A percentile compares a stretch with the other conserved stretches of the same genome.
phyloP scores from a whole-genome alignment of 2,113 vertebrate genomes.

The Diadophis punctatus region DNA sequence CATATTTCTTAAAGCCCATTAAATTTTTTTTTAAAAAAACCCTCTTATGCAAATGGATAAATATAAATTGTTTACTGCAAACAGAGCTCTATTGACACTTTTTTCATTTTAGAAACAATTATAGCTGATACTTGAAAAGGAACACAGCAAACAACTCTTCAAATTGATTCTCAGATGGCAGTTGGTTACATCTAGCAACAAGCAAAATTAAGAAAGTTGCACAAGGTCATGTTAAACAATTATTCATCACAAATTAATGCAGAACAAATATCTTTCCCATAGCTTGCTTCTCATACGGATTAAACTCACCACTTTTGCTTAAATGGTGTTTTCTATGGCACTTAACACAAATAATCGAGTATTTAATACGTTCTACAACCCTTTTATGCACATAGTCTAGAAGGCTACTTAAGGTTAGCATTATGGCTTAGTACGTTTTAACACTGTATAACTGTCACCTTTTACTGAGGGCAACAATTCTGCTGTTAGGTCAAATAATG shows the following conservation, averaged over 20 bases:
- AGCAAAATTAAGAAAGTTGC: neutral
- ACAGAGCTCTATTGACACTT: conserved; percentile 38
- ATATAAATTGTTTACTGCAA: conserved; percentile 47
- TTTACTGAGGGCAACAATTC: neutral
- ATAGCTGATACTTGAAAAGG: conserved; percentile 17
- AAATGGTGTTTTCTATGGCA: conserved; percentile 4
- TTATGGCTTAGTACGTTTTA: neutral
- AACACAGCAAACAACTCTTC: conserved; percentile 19
- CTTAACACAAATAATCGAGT: neutral
- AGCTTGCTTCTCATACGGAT: neutral
- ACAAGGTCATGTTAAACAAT: conserved; percentile 22
- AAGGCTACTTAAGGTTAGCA: neutral
- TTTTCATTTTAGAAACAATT: conserved; percentile 24
- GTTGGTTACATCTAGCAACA: conserved; percentile 1
- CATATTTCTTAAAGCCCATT: conserved; percentile 39
- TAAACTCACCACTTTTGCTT: conserved; percentile 14
- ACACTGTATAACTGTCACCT: neutral
- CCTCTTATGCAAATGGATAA: conserved; percentile 18
- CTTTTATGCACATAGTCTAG: neutral
- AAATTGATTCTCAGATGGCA: conserved; percentile 28
- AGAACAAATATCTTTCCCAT: neutral
- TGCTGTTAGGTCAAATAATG: neutral
- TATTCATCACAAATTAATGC: conserved; percentile 20
- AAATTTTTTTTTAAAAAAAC: conserved; percentile 11
- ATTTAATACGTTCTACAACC: neutral